phyloP scores from a whole-genome alignment of 2,113 vertebrate species.

The Meriones unguiculatus region DNA sequence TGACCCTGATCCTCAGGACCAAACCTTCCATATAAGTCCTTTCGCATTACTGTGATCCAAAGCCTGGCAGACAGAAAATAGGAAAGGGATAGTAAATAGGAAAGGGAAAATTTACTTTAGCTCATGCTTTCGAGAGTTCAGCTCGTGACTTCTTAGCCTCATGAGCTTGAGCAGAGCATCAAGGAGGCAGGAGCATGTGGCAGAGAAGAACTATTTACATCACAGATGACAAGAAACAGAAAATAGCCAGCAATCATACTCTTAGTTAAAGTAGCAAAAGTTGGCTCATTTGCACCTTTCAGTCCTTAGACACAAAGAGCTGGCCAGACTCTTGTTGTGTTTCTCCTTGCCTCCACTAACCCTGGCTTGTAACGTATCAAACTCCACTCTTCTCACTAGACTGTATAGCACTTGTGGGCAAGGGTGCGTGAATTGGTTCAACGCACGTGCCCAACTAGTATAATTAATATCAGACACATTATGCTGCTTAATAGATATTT shows the following conservation, averaged over 20 bases:
- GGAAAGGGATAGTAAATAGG: background rate
- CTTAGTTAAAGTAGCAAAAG: background rate
- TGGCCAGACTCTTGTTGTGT: background rate
- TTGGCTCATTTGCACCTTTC: background rate
- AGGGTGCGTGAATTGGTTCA: background rate
- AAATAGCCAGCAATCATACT: background rate
- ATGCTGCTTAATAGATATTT: slow-evolving; percentile 18
- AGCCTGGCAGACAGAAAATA: background rate
- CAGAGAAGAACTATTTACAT: background rate
- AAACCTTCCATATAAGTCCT: background rate
- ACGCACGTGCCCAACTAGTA: background rate
- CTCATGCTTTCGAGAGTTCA: background rate
- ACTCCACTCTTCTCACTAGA: background rate
- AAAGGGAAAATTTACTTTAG: background rate
- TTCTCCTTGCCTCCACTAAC: background rate
- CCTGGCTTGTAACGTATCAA: background rate
- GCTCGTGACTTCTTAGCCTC: background rate
- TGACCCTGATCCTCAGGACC: background rate
- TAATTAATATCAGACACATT: background rate
- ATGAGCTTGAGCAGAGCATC: background rate
- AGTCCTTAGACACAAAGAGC: background rate
- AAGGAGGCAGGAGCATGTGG: background rate
- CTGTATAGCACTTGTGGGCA: background rate
- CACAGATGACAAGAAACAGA: background rate
- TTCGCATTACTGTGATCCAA: background rate